Evolutionary conservation across 1,140 invertebrate species (phyloP).

Genomic region (Coboldia fuscipes): DNA sequence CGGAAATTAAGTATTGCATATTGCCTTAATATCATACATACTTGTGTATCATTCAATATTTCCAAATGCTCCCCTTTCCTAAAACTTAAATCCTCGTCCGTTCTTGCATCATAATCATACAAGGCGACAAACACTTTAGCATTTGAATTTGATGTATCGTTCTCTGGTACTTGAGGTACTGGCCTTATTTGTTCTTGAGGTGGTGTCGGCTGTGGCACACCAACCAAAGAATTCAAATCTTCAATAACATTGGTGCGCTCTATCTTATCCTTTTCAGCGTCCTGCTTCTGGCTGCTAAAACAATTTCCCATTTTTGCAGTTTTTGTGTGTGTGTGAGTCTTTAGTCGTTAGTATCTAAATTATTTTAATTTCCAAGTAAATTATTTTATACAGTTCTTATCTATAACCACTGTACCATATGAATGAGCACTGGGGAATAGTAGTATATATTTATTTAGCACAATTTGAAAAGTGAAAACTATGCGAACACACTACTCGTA

Average conservation of each 20-base stretch:
- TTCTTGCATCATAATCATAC: slow-evolving; percentile 97
- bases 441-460: too few relatives aligned
- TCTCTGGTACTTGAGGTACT: slow-evolving; percentile 30
- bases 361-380: too few relatives aligned
- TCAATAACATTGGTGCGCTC: slow-evolving; percentile 9
- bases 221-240: slow-evolving; percentile 9
- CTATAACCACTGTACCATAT: too few relatives aligned
- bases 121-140: slow-evolving; percentile 89
- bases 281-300: slow-evolving; percentile 17
- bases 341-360: too few relatives aligned
- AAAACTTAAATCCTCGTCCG: slow-evolving; percentile 96
- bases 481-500: too few relatives aligned
- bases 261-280: slow-evolving; percentile 13
- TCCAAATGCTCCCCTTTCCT: slow-evolving; percentile 96
- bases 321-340: too few relatives aligned
- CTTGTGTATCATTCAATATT: slow-evolving; percentile 91
- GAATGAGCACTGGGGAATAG: too few relatives aligned
- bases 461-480: too few relatives aligned
- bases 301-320: slow-evolving; percentile 15
- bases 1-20: too few relatives aligned
- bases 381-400: too few relatives aligned
- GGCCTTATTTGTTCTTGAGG: slow-evolving; percentile 18
- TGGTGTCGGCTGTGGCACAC: slow-evolving; percentile 11
- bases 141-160: slow-evolving; percentile 37
- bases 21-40: too few relatives aligned